These are phyloP conservation scores for Cephus pulcher DNA, from an alignment of 2,888 invertebrate genomes.

Conservation along the genomic window DNA sequence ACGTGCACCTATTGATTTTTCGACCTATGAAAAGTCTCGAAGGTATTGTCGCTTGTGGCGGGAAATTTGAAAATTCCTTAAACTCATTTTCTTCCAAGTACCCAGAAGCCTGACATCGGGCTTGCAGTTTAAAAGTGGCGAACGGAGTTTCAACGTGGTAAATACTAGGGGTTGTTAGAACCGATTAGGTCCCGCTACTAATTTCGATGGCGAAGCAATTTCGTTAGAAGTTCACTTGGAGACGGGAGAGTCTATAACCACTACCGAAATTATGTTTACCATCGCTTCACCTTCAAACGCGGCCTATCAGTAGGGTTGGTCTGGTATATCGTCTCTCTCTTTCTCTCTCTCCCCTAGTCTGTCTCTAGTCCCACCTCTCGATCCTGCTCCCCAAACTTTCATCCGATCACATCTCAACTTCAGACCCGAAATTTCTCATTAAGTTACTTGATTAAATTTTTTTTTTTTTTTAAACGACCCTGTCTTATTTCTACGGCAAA, in stretches of 20 bases:
- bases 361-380: neutral
- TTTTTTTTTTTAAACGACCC: no score
- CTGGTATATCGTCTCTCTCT: neutral
- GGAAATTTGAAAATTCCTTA: neutral
- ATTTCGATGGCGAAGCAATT: no score
- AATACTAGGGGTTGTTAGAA: neutral
- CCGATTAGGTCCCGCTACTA: no score
- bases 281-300: constrained; percentile 26
- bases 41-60: neutral
- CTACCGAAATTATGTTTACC: constrained; percentile 46
- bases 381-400: neutral
- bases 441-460: neutral
- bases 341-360: no score
- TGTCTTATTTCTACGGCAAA: neutral
- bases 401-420: neutral
- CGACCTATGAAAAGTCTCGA: no score
- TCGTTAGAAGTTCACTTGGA: neutral
- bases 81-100: neutral
- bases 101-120: neutral
- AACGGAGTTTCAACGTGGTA: neutral
- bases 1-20: no score
- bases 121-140: neutral
- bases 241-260: constrained; percentile 30
- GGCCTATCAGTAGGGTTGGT: neutral
- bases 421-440: neutral